phyloP scores from a whole-genome alignment of 2,888 invertebrate genomes.

The Biston stratarius region DNA sequence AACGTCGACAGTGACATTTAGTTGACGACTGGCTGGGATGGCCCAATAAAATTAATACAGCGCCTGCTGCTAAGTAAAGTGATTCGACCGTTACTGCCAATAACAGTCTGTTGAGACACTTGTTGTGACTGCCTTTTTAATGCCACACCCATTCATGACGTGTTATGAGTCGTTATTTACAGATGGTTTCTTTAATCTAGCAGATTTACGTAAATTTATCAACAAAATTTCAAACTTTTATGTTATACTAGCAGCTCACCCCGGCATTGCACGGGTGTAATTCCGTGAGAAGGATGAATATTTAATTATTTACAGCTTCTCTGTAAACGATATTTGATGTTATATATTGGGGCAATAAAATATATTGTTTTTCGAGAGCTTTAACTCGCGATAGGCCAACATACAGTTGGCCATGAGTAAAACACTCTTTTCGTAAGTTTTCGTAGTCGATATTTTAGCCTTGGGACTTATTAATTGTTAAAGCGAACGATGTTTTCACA shows the following conservation, averaged over 20 bases:
- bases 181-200: background rate
- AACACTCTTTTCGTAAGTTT: too few species aligned
- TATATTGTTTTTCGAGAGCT: too few species aligned
- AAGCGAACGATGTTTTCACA: too few species aligned
- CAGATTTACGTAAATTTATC: background rate
- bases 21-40: slow-evolving; percentile 55
- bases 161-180: slow-evolving; percentile 18
- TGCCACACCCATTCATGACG: slow-evolving; percentile 31
- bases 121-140: slow-evolving; percentile 35
- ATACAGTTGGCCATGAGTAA: too few species aligned
- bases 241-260: background rate
- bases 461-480: too few species aligned
- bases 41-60: slow-evolving; percentile 68
- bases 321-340: too few species aligned
- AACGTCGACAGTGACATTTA: slow-evolving; percentile 45
- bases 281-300: too few species aligned
- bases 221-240: background rate
- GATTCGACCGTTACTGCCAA: slow-evolving; percentile 63
- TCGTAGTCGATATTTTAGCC: too few species aligned
- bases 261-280: too few species aligned
- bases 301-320: too few species aligned
- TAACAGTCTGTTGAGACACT: slow-evolving; percentile 32
- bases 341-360: too few species aligned
- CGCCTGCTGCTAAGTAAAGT: slow-evolving; percentile 75
- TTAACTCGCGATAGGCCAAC: too few species aligned